A percentile compares a stretch with the other conserved stretches of the same genome.
These are phyloP conservation scores for Brachyhypopomus gauderio DNA, from an alignment of 2,113 vertebrate species.

Conservation along the genomic window DNA sequence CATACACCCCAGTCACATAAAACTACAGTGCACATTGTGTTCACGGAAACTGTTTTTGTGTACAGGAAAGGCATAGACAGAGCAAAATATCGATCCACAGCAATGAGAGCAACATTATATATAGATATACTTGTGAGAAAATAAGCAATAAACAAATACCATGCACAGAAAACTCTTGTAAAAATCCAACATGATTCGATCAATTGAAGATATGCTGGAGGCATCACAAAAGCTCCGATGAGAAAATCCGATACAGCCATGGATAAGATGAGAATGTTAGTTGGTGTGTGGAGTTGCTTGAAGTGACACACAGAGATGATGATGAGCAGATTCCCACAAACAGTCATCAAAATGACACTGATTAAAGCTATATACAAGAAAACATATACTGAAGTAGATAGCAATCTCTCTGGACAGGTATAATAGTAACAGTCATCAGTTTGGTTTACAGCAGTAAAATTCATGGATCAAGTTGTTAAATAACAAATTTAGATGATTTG, in stretches of 20 bases:
- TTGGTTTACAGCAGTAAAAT: background rate
- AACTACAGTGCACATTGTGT: background rate
- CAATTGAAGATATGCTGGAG: slow-evolving; percentile 56
- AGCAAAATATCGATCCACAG: slow-evolving; percentile 52
- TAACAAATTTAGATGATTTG: no score
- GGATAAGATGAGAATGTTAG: slow-evolving; percentile 45
- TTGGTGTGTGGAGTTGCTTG: slow-evolving; percentile 53
- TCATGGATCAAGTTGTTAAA: slow-evolving; percentile 13
- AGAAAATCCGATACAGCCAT: slow-evolving; percentile 30
- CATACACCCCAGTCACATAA: slow-evolving; percentile 13
- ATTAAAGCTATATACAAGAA: slow-evolving; percentile 58
- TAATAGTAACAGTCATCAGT: background rate
- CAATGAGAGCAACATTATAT: slow-evolving; percentile 39
- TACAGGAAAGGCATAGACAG: slow-evolving; percentile 45
- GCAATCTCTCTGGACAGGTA: background rate
- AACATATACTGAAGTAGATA: background rate
- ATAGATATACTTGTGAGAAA: slow-evolving; percentile 28
- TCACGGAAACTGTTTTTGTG: slow-evolving; percentile 28
- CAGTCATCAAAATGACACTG: slow-evolving; percentile 56
- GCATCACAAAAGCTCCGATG: slow-evolving; percentile 70
- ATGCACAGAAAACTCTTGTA: slow-evolving; percentile 16
- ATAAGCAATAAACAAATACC: background rate
- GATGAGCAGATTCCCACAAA: no score
- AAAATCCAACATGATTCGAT: slow-evolving; percentile 27
- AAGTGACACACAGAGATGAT: slow-evolving; percentile 49